These are phyloP conservation scores for Penaeus chinensis DNA, from an alignment of 1,140 invertebrate genomes.

Conservation along the genomic window DNA sequence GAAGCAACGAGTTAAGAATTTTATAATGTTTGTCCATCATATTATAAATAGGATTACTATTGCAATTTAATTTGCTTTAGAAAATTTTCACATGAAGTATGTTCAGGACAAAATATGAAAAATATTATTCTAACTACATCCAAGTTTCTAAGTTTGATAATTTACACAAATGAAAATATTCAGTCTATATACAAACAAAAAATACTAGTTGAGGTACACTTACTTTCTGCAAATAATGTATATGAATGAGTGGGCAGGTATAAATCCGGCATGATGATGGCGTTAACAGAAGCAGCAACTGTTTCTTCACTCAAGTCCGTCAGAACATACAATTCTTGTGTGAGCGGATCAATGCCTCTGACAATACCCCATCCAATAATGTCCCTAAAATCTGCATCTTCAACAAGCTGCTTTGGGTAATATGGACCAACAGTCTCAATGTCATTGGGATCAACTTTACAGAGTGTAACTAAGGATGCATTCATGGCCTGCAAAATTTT, in stretches of 20 bases:
- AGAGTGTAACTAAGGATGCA: slow-evolving; percentile 72
- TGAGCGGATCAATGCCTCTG: slow-evolving; percentile 38
- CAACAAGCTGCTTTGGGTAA: slow-evolving; percentile 27
- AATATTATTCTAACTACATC: too few relatives aligned
- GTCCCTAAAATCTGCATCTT: slow-evolving; percentile 4
- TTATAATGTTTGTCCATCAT: too few relatives aligned
- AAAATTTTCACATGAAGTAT: too few relatives aligned
- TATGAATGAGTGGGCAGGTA: slow-evolving; percentile 30
- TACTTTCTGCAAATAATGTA: slow-evolving; percentile 46
- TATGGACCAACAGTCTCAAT: slow-evolving; percentile 5
- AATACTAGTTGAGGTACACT: background rate
- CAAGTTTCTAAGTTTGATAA: too few relatives aligned
- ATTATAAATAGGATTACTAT: too few relatives aligned
- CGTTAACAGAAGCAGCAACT: slow-evolving; percentile 25
- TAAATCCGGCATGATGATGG: slow-evolving; percentile 38
- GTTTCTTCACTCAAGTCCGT: background rate
- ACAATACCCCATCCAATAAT: slow-evolving; percentile 47
- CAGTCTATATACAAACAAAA: background rate
- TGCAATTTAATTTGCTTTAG: too few relatives aligned
- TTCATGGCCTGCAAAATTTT: slow-evolving; percentile 76
- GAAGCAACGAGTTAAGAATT: too few relatives aligned
- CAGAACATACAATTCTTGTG: slow-evolving; percentile 19
- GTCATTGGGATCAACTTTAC: slow-evolving; percentile 1
- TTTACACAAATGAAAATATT: too few relatives aligned
- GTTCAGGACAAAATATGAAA: too few relatives aligned